Evolutionary conservation across 1,140 invertebrate genomes (phyloP).

Genomic region (Spodoptera litura): DNA sequence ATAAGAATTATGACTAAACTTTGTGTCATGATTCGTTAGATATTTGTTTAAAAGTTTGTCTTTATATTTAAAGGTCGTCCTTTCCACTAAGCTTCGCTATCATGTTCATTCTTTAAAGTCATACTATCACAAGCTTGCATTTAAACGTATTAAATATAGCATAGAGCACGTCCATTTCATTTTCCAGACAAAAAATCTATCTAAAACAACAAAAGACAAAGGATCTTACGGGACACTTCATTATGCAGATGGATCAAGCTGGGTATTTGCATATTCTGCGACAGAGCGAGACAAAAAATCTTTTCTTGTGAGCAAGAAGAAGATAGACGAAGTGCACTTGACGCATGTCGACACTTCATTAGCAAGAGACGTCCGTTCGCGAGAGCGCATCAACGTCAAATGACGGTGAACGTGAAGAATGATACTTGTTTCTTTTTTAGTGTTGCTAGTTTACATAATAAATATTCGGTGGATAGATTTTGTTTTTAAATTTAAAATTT

Average conservation of each 20-base stretch:
- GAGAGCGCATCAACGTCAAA: slow-evolving; percentile 31
- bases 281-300: slow-evolving; percentile 47
- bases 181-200: not conserved
- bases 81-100: too few species aligned
- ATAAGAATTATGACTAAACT: too few species aligned
- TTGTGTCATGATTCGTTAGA: too few species aligned
- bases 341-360: slow-evolving; percentile 59
- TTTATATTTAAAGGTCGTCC: too few species aligned
- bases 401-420: slow-evolving; percentile 36
- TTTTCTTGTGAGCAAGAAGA: slow-evolving; percentile 23
- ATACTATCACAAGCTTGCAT: not conserved
- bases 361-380: slow-evolving; percentile 55
- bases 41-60: too few species aligned
- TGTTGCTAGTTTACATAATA: slow-evolving; percentile 24
- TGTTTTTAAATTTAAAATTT: too few species aligned
- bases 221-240: slow-evolving; percentile 65
- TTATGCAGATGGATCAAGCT: slow-evolving; percentile 70
- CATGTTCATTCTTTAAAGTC: too few species aligned
- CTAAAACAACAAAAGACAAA: slow-evolving; percentile 60
- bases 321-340: slow-evolving; percentile 49
- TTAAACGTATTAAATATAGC: not conserved
- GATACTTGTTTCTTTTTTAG: not conserved
- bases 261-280: slow-evolving; percentile 66
- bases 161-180: not conserved
- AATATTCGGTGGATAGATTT: too few species aligned